Evolutionary conservation across 2,888 invertebrate genomes (phyloP), one percentile per base, ranked within the genome.

Genomic region (Malthinus flaveolus): DNA sequence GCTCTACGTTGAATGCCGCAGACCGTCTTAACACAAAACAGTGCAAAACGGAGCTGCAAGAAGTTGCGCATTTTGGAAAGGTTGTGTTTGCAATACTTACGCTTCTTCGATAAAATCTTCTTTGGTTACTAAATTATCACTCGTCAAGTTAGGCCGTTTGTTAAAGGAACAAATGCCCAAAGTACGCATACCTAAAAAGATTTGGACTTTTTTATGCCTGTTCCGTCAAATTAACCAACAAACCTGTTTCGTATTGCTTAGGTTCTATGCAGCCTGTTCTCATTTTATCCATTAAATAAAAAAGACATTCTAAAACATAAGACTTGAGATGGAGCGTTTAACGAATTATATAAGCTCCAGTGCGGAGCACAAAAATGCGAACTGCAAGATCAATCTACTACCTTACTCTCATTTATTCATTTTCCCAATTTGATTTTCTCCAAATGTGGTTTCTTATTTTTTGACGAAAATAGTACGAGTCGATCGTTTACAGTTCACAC

Each of bases 271-370:
- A 73, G 1, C 75, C 76, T n/a, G 72, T 69, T 33, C 71, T 66
- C 71, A 78, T 72, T 45, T 70, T 67, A 55, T 78, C 78, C 78
- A 78, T 78, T 44, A 77, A 62, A 53, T 70, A 66, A 58, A 76
- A 78, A 1, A 78, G 68, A 61, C 74, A 71, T 44, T 68, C 71
- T 67, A 68, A 63, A 68, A 66, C 32, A 39, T 52, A 42, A 37
- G 23, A 37, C 15, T 5, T 11, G 23, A 2, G 23, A 23, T 23
- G 5, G 23, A n/a, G n/a, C n/a, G n/a, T n/a, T n/a, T n/a, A n/a
- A n/a, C n/a, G n/a, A 23, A 23, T 23, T 23, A 23, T 23, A 23
- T 23, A 23, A 23, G 5, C 23, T 23, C 2, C 5, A 23, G 23
- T 3, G 2, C 2, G 23, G 23, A 5, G 5, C 23, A 23, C 5